Conservation (phyloP, 2,888 invertebrate genomes). For the Sarcophaga variegata region DNA sequence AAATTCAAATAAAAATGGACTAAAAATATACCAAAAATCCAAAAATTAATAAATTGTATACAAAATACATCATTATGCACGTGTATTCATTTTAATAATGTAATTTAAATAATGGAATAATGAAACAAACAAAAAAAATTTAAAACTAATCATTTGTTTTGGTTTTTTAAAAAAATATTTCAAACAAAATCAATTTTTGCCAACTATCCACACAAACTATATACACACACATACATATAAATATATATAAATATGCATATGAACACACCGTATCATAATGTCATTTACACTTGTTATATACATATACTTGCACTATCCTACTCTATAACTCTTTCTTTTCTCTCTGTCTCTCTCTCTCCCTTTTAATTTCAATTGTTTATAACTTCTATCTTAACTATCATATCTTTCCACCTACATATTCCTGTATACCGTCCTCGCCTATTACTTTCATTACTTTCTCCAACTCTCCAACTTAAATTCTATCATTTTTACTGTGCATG, state of each 20-base stretch:
- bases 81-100: conserved; percentile 71
- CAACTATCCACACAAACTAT: conserved; percentile 23
- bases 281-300: conserved; percentile 52
- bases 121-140: conserved; percentile 32
- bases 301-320: conserved; percentile 46
- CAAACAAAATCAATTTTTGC: conserved; percentile 29
- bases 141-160: conserved; percentile 29
- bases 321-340: conserved; percentile 25
- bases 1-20: conserved; percentile 44
- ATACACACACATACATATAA: neutral
- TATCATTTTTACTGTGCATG: conserved; percentile 2
- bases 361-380: neutral
- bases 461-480: neutral
- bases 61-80: conserved; percentile 78
- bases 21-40: conserved; percentile 20
- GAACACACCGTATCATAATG: conserved; percentile 48
- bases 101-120: conserved; percentile 59
- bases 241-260: conserved; percentile 29
- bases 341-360: conserved; percentile 27
- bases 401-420: conserved; percentile 12
- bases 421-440: conserved; percentile 21
- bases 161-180: conserved; percentile 37
- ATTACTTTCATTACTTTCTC: neutral
- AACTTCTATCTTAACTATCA: conserved; percentile 12
- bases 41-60: conserved; percentile 74